Evolutionary conservation across 2,797 vertebrate genomes (phyloP).

Genomic region (Hapalemur alaotrensis): DNA sequence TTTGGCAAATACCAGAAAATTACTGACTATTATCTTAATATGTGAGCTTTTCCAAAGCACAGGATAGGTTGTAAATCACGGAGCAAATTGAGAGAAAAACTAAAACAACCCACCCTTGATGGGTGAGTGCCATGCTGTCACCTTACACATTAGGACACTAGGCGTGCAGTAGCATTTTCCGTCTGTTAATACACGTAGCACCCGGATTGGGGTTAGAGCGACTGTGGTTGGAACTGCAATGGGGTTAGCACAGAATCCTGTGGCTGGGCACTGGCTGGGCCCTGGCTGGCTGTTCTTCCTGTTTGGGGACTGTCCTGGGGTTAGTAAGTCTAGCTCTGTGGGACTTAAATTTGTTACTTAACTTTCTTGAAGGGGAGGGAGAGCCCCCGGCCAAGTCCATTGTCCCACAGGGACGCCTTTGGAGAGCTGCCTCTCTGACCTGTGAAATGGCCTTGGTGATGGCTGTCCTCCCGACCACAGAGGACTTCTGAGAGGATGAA

Average conservation of each 20-base stretch:
- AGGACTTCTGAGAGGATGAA: not conserved
- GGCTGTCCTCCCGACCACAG: not conserved
- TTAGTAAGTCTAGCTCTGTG: not conserved
- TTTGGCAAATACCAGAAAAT: not conserved
- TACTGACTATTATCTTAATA: not conserved
- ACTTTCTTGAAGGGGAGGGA: not conserved
- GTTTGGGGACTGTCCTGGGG: not conserved
- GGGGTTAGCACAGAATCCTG: accelerated
- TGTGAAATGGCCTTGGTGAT: not conserved
- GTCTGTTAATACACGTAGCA: not conserved
- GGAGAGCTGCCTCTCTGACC: not conserved
- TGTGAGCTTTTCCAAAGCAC: not conserved
- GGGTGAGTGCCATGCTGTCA: not conserved
- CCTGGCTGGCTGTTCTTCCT: not conserved
- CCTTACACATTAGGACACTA: not conserved
- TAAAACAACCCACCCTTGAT: not conserved
- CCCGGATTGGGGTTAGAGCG: not conserved
- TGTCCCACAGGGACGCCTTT: not conserved
- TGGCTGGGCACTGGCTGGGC: not conserved
- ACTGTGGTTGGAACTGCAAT: not conserved
- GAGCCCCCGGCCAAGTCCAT: not conserved
- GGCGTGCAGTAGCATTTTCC: not conserved
- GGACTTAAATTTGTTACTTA: not conserved
- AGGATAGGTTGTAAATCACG: not conserved
- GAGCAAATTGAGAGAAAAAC: not conserved